Percentiles rank a stretch among this genome's conserved stretches.
These are phyloP conservation scores for Ariolimax columbianus DNA, from an alignment of 2,888 invertebrate species.

Conservation along the genomic window DNA sequence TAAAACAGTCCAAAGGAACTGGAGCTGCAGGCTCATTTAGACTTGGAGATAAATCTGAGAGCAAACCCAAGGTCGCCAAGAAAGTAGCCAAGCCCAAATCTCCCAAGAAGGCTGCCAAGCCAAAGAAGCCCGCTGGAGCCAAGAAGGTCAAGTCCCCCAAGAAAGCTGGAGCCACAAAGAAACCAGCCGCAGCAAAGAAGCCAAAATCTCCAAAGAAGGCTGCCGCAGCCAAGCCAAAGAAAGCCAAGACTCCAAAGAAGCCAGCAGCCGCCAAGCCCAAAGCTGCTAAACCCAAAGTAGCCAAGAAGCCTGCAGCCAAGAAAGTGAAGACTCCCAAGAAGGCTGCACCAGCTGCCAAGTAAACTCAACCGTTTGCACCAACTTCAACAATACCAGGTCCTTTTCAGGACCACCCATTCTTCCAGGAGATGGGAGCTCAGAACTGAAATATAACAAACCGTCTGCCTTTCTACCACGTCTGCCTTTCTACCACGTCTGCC, in stretches of 20 bases:
- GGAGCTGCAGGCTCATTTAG: conserved; percentile 58
- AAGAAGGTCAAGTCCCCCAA: conserved; percentile 44
- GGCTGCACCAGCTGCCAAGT: conserved; percentile 1
- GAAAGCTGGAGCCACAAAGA: conserved; percentile 25
- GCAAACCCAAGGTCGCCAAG: conserved; percentile 41
- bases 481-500: too few species aligned
- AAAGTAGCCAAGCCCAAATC: conserved; percentile 50
- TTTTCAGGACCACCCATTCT: conserved; percentile 15
- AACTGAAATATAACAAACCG: not conserved
- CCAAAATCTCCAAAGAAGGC: conserved; percentile 13
- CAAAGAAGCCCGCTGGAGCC: conserved; percentile 46
- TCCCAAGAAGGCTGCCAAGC: conserved; percentile 42
- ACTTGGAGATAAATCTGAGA: conserved; percentile 53
- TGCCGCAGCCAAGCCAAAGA: conserved; percentile 32
- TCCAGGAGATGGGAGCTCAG: not conserved
- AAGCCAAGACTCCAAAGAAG: conserved; percentile 19
- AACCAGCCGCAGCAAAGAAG: conserved; percentile 3
- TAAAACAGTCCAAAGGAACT: conserved; percentile 53
- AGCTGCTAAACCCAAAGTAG: conserved; percentile 25
- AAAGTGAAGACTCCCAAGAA: conserved; percentile 31
- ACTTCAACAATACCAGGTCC: not conserved
- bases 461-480: too few species aligned
- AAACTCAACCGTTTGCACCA: too few species aligned
- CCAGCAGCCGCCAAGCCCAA: conserved; percentile 21
- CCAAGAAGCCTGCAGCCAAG: conserved; percentile 38